Evolutionary conservation across 2,888 invertebrate species (phyloP).

Genomic region (Pseudococcus jackbeardsleyi): DNA sequence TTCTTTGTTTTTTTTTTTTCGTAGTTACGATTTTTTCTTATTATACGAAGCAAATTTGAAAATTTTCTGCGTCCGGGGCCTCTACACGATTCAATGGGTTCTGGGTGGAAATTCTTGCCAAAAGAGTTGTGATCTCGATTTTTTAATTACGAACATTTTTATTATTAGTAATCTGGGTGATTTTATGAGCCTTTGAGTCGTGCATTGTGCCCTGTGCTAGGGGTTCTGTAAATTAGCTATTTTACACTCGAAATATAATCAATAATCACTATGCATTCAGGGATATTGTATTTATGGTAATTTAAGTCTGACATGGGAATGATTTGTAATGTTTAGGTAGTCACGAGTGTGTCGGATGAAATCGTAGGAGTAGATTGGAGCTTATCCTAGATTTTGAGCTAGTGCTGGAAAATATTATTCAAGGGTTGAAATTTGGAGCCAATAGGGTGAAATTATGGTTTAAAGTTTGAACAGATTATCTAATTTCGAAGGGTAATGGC

Average conservation of each 20-base stretch:
- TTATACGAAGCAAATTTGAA: neutral
- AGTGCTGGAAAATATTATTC: no score
- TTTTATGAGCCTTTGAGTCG: neutral
- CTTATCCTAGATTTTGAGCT: no score
- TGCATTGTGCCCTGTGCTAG: neutral
- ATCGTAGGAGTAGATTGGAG: neutral
- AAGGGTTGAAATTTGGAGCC: no score
- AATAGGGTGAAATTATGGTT: neutral
- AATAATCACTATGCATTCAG: neutral
- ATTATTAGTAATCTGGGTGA: neutral
- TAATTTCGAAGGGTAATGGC: neutral
- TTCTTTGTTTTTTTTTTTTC: neutral
- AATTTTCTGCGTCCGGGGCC: neutral
- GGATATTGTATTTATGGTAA: slow-evolving; percentile 10
- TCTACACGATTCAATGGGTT: neutral
- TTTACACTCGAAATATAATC: neutral
- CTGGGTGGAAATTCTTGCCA: neutral
- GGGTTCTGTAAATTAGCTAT: neutral
- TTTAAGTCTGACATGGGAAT: neutral
- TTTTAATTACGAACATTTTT: neutral
- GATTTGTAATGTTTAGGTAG: neutral
- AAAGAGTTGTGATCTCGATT: slow-evolving; percentile 11
- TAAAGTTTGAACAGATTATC: neutral
- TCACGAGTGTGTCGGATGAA: neutral
- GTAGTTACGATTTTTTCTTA: neutral